phyloP scores from a whole-genome alignment of 53 echinoderm and acorn worm species.

The Hippasteria phrygiana region DNA sequence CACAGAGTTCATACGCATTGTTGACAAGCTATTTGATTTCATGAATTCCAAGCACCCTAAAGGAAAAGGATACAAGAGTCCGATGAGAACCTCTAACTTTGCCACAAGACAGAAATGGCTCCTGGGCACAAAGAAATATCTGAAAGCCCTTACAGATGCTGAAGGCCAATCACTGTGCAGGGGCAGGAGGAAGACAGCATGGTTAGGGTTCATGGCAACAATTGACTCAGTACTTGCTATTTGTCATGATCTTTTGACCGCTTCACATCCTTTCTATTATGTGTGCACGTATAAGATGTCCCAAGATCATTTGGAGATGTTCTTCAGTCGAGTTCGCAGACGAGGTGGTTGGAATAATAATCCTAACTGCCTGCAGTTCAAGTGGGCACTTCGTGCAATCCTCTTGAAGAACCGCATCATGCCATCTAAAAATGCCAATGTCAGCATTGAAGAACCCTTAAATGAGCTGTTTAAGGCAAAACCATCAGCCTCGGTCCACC shows the following conservation, averaged over 20 bases:
- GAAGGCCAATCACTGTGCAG: conserved; percentile 8
- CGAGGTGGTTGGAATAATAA: conserved; percentile 69
- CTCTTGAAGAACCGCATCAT: conserved; percentile 51
- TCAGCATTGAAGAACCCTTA: conserved; percentile 46
- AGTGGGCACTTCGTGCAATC: conserved; percentile 75
- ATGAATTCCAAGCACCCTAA: conserved; percentile 60
- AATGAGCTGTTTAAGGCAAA: conserved; percentile 11
- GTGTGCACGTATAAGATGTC: conserved; percentile 76
- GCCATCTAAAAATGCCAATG: conserved; percentile 66
- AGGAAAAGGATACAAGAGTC: conserved; percentile 63
- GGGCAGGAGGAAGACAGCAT: conserved; percentile 64
- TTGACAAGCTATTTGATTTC: conserved; percentile 75
- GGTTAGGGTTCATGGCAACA: conserved; percentile 63
- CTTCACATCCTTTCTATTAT: conserved; percentile 58
- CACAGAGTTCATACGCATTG: conserved; percentile 71
- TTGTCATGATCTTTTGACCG: conserved; percentile 65
- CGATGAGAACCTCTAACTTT: conserved; percentile 61
- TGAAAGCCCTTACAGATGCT: conserved; percentile 49
- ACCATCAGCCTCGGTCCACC: neutral
- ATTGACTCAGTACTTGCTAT: conserved; percentile 66
- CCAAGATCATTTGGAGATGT: conserved; percentile 72
- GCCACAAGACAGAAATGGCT: conserved; percentile 55
- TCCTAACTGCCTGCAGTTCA: conserved; percentile 72
- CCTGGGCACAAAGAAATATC: conserved; percentile 60
- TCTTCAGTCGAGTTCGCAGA: conserved; percentile 61